Percentiles rank a stretch among this genome's conserved stretches.
phyloP scores from a whole-genome alignment of 2,888 invertebrate species.

The Galeruca laticollis region DNA sequence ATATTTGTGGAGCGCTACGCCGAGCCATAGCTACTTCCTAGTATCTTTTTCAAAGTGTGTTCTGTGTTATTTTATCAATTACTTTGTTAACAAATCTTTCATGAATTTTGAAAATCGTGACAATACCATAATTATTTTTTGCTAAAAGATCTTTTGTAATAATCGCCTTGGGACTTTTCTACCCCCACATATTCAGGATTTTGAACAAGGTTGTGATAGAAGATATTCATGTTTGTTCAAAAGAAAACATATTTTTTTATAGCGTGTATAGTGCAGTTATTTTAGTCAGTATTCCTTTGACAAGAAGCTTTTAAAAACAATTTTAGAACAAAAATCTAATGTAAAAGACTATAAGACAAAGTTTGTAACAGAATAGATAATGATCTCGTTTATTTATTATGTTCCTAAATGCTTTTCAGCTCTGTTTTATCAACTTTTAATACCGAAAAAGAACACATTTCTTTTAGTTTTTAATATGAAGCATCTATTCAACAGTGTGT shows the following conservation, averaged over 20 bases:
- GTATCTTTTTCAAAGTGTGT: too few species aligned
- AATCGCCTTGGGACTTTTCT: conserved; percentile 25
- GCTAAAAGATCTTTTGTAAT: conserved; percentile 15
- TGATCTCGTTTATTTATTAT: too few species aligned
- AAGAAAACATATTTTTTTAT: conserved; percentile 29
- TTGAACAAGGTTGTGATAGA: conserved; percentile 35
- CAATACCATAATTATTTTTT: conserved; percentile 10
- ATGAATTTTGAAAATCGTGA: neutral
- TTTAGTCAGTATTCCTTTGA: conserved; percentile 10
- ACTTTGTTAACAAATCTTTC: neutral
- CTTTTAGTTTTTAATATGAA: too few species aligned
- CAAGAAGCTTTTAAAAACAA: neutral
- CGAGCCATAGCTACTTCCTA: too few species aligned
- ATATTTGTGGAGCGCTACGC: too few species aligned
- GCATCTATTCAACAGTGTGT: too few species aligned
- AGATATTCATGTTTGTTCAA: conserved; percentile 29
- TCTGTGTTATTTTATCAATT: too few species aligned
- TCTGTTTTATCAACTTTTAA: too few species aligned
- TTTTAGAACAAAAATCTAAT: neutral
- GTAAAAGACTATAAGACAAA: too few species aligned
- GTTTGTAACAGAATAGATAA: too few species aligned
- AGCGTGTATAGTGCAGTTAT: conserved; percentile 13
- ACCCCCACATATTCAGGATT: conserved; percentile 29
- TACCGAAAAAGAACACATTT: too few species aligned
- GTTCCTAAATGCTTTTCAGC: too few species aligned